A percentile compares a stretch with the other conserved stretches of the same genome.
phyloP scores from a whole-genome alignment of 2,113 vertebrate genomes.

The Acrocephalus arundinaceus region DNA sequence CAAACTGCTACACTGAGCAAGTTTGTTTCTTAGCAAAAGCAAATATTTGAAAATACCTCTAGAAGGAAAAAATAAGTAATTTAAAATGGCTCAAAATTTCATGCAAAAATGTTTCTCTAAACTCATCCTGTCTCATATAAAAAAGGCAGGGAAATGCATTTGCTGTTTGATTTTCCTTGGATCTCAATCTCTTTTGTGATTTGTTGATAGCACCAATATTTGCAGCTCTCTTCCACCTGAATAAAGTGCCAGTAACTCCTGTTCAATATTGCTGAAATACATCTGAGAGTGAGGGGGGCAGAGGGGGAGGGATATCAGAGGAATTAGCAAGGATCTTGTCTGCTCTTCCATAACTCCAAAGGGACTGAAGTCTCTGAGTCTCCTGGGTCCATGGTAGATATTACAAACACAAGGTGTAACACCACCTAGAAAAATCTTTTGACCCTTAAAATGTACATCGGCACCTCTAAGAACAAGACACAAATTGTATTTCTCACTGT shows the following conservation, averaged over 20 bases:
- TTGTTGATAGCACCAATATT: not conserved
- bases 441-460: not conserved
- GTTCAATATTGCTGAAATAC: not conserved
- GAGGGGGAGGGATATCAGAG: not conserved
- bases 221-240: not conserved
- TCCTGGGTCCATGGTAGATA: not conserved
- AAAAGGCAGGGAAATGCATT: not conserved
- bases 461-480: not conserved
- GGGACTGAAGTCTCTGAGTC: not conserved
- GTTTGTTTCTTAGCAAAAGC: conserved; percentile 11
- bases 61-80: conserved; percentile 13
- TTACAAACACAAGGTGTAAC: not conserved
- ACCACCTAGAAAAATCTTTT: not conserved
- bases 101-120: not conserved
- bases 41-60: not conserved
- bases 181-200: not conserved
- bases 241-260: not conserved
- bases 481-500: not conserved
- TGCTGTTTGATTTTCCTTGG: not conserved
- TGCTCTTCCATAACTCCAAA: not conserved
- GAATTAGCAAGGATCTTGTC: not conserved
- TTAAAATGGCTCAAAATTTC: not conserved
- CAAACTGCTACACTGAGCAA: conserved; percentile 41
- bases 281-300: not conserved
- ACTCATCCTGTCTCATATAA: not conserved